Conservation (phyloP, 2,888 invertebrate genomes). For the Empis stercorea region DNA sequence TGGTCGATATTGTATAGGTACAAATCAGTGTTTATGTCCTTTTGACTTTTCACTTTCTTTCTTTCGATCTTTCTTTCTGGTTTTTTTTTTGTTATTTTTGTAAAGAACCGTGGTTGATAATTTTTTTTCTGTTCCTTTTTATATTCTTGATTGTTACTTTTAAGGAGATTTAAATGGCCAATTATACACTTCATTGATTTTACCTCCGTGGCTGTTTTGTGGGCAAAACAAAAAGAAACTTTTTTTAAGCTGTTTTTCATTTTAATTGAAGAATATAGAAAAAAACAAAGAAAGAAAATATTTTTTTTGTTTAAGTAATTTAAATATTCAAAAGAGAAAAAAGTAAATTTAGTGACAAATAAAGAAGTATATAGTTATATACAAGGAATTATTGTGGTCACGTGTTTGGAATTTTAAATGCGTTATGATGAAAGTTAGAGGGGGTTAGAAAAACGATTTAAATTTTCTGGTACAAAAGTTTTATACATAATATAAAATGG, state of each 20-base stretch:
- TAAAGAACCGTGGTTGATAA: background rate
- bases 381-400: constrained; percentile 10
- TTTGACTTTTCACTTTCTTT: too few species aligned
- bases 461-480: too few species aligned
- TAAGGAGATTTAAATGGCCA: constrained; percentile 19
- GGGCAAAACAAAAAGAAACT: constrained; percentile 10
- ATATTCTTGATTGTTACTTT: too few species aligned
- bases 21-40: too few species aligned
- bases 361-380: background rate
- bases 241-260: constrained; percentile 3
- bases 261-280: constrained; percentile 10
- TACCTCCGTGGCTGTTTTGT: constrained; percentile 17
- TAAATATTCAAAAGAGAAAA: background rate
- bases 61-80: too few species aligned
- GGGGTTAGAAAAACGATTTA: too few species aligned
- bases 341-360: background rate
- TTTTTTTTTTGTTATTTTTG: too few species aligned
- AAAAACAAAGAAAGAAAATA: background rate
- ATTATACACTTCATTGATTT: constrained; percentile 29
- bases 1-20: too few species aligned
- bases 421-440: constrained; percentile 14
- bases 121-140: background rate
- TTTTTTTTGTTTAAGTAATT: constrained; percentile 3
- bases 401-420: constrained; percentile 12
- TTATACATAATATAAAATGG: too few species aligned